phyloP scores from a whole-genome alignment of 23 tunicate genomes.

The Ascidia mentula region DNA sequence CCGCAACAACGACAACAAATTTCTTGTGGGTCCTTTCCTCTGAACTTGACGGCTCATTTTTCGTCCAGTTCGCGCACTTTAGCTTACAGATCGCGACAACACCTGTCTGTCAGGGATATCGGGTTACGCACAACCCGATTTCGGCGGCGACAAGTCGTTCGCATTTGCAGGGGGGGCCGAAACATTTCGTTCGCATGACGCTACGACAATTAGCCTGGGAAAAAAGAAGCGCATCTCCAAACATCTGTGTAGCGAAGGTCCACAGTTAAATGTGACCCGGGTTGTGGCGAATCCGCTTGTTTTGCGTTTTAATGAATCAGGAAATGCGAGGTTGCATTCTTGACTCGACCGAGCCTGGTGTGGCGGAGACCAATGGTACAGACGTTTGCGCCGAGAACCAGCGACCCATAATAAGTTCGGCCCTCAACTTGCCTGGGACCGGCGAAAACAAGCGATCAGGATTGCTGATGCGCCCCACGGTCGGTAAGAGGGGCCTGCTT shows the following conservation, averaged over 20 bases:
- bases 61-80: not conserved
- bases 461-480: no score
- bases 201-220: not conserved
- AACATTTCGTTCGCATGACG: not conserved
- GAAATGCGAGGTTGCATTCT: not conserved
- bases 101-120: not conserved
- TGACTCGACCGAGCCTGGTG: not conserved
- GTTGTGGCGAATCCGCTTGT: not conserved
- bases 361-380: no score
- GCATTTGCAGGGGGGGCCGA: not conserved
- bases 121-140: not conserved
- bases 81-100: not conserved
- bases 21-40: not conserved
- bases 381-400: not conserved
- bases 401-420: constrained; percentile 1
- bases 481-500: no score
- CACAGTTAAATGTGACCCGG: not conserved
- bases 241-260: not conserved
- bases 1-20: not conserved
- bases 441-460: not conserved
- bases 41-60: not conserved
- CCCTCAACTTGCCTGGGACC: not conserved
- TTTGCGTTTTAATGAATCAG: not conserved
- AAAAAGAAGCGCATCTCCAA: not conserved
- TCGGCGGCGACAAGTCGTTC: not conserved